Conservation (phyloP, 2,113 vertebrate species). For the Peucedramus taeniatus region DNA sequence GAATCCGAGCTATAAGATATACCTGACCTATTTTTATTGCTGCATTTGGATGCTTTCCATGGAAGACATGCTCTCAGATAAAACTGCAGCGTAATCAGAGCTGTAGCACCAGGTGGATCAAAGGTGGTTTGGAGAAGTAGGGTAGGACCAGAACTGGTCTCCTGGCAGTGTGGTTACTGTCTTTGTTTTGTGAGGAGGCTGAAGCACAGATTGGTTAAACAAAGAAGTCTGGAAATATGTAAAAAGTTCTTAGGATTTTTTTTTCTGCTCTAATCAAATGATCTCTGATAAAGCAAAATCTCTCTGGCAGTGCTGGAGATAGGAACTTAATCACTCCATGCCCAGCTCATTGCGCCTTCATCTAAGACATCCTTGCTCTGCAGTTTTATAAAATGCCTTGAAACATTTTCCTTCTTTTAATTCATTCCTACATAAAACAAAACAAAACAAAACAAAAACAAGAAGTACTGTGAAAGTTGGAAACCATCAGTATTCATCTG, state of each 20-base stretch:
- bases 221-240: not conserved
- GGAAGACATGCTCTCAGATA: not conserved
- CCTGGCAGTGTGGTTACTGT: not conserved
- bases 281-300: not conserved
- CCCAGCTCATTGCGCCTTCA: not conserved
- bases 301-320: not conserved
- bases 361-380: not conserved
- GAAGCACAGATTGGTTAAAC: not conserved
- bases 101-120: not conserved
- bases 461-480: not conserved
- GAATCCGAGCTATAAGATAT: not conserved
- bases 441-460: not conserved
- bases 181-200: not conserved
- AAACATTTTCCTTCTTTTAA: not conserved
- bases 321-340: accelerated
- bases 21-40: not conserved
- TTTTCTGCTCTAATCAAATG: not conserved
- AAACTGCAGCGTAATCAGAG: not conserved
- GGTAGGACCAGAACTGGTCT: not conserved
- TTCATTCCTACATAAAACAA: not conserved
- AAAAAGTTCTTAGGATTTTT: not conserved
- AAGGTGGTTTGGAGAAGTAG: not conserved
- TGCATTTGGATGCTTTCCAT: not conserved
- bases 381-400: not conserved
- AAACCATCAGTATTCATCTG: not conserved